These are phyloP conservation scores for Zaprionus vittiger DNA, from an alignment of 1,140 invertebrate genomes.

Conservation along the genomic window DNA sequence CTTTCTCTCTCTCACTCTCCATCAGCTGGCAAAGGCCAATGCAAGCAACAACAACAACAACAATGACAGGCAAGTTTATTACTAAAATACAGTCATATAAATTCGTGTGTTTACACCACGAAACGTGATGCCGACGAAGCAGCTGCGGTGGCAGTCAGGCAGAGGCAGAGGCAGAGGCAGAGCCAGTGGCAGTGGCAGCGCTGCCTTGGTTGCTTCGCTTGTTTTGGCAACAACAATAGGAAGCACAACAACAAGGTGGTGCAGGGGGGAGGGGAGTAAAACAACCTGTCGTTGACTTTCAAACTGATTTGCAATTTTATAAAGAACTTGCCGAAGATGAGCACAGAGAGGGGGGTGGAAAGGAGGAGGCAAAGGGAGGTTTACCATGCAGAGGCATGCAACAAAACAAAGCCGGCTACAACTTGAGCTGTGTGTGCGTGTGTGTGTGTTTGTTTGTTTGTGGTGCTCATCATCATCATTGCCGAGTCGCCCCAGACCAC, in stretches of 20 bases:
- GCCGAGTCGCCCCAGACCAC: slow-evolving; percentile 10
- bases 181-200: neutral
- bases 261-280: slow-evolving; percentile 13
- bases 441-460: slow-evolving; percentile 2
- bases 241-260: slow-evolving; percentile 20
- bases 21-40: slow-evolving; percentile 10
- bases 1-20: neutral
- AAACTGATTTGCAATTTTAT: slow-evolving; percentile 82
- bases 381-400: slow-evolving; percentile 51
- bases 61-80: slow-evolving; percentile 66
- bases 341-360: neutral
- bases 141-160: neutral
- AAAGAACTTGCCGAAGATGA: slow-evolving; percentile 63
- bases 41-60: slow-evolving; percentile 40
- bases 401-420: slow-evolving; percentile 24
- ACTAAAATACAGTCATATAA: slow-evolving; percentile 74
- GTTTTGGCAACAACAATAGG: slow-evolving; percentile 42
- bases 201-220: slow-evolving; percentile 27
- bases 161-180: neutral
- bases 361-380: neutral
- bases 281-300: slow-evolving; percentile 75
- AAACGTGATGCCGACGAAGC: slow-evolving; percentile 31
- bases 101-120: slow-evolving; percentile 69
- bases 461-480: slow-evolving; percentile 18
- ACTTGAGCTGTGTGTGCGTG: slow-evolving; percentile 22